Evolutionary conservation across 2,113 vertebrate species (phyloP), one percentile per base, ranked within the genome.

Genomic region (Bolborhynchus lineola): DNA sequence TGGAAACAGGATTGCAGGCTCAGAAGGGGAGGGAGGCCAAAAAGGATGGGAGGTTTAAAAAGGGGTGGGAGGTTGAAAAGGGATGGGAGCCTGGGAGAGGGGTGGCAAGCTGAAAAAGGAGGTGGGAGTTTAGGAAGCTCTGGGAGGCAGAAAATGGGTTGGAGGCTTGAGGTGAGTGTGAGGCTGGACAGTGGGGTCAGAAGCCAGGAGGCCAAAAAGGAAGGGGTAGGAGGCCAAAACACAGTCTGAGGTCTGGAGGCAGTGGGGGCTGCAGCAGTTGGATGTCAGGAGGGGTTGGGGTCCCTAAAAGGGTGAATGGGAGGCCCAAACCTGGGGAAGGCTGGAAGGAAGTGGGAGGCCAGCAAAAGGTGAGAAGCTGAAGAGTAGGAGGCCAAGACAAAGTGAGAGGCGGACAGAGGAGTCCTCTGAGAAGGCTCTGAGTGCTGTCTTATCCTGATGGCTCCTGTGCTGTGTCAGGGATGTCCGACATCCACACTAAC

Each of bases 401-500:
- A 29, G 19, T 7, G 10, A 29, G 41, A 79, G 6, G 1, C 17
- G 9, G 26, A 69, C 35, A 62, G 74, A 78, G 11, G 20, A 31
- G 16, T 82, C 69, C 62, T 37, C 59, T 8, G 13, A 92, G 74
- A 89, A 42, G 29, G 11, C 16, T 82, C 76, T 4, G 57, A 93
- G 85, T 59, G 78, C 82, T n/a, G 24, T 69, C 12, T 80, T 63
- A 46, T 75, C 59, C 37, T 0, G 0, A 16, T 2, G 7, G 18
- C 29, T 77, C 69, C 13, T 17, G 31, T 13, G 12, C 10, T 52
- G 29, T 4, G 4, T 50, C 19, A 69, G 71, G 59, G 31, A 49
- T 20, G 11, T 12, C 53, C 39, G 33, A 16, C 52, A 70, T 37
- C 41, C 14, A 8, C 0, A 0, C 28, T 39, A 25, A 78, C 70